A percentile compares a stretch with the other conserved stretches of the same genome.
These are phyloP conservation scores for Labeo rohita DNA, from an alignment of 2,113 vertebrate species.

Conservation along the genomic window DNA sequence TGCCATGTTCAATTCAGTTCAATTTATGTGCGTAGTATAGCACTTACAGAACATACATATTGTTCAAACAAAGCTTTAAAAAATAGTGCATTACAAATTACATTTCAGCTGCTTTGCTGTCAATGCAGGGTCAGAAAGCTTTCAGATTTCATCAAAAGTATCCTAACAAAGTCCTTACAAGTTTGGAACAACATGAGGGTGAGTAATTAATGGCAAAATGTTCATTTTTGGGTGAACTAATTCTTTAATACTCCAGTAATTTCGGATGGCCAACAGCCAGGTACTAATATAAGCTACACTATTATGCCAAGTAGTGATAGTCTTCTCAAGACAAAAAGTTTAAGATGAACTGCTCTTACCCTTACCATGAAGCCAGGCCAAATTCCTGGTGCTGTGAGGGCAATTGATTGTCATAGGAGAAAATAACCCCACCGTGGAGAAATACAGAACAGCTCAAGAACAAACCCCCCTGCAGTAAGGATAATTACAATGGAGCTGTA, in stretches of 20 bases:
- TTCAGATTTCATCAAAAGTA: too few species aligned
- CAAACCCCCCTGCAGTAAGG: slow-evolving; percentile 1
- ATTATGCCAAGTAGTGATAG: not conserved
- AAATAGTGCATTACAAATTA: not conserved
- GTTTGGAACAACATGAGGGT: too few species aligned
- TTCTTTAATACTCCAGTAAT: too few species aligned
- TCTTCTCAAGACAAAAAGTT: not conserved
- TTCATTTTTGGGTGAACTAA: not conserved
- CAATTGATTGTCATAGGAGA: slow-evolving; percentile 12
- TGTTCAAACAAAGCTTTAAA: not conserved
- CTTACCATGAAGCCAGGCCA: not conserved
- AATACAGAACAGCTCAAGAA: slow-evolving; percentile 3
- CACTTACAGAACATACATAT: not conserved
- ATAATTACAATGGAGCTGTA: slow-evolving; percentile 32
- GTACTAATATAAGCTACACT: not conserved
- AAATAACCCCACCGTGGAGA: slow-evolving; percentile 22
- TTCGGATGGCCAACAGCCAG: not conserved
- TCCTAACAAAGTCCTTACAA: too few species aligned
- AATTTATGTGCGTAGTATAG: not conserved
- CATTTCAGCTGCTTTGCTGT: too few species aligned
- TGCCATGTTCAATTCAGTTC: not conserved
- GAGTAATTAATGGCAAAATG: too few species aligned
- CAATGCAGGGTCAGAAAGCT: too few species aligned
- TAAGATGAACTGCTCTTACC: not conserved
- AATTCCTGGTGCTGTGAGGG: not conserved